Base-by-base conservation (phyloP, 2,888 invertebrate genomes). In the Zygogramma bicolorata region DNA sequence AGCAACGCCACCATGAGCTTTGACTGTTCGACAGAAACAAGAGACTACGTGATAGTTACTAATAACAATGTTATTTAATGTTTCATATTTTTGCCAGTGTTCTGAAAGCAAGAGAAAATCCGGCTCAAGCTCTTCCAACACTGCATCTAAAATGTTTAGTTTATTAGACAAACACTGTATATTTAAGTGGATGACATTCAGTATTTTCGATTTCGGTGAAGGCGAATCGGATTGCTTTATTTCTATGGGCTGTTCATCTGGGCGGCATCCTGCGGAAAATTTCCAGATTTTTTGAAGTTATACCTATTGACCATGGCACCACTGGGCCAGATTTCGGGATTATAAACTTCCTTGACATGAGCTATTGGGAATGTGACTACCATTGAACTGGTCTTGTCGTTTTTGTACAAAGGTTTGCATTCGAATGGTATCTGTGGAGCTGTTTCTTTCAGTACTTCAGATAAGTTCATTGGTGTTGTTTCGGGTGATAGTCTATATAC, bases 31-130 rank as follows among this genome's bases (percentile, higher is more conserved):
- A n/a, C 40, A 40, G n/a, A 40, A 40, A n/a, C 40, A 6, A 27
- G 25, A 15, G 6, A 1, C 29, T 58, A 27, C 58, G 10, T 25
- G 58, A 27, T 58, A 58, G 18, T 27, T 27, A 58, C 58, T 27
- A 7, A 58, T 7, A 3, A 8, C 27, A 27, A 58, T 27, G 29
- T 27, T 27, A 27, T 8, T 15, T 13, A 58, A 13, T 7, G 25
- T 58, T 22, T 58, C 58, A 27, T 27, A 22, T 15, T 25, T 58
- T 58, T 58, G 27, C 58, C 58, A 58, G 13, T 27, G 25, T 58
- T 58, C 58, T 13, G 58, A 27, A 27, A 58, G 58, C 15, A 58
- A n/a, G n/a, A 58, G 27, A 27, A 27, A 57, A 57, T 58, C 27
- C 3, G 58, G 58, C 18, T 58, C 27, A 29, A 27, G 6, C 18